These are phyloP conservation scores for Melanotaenia parkinsoni DNA, from an alignment of 2,797 vertebrate genomes.

Conservation along the genomic window DNA sequence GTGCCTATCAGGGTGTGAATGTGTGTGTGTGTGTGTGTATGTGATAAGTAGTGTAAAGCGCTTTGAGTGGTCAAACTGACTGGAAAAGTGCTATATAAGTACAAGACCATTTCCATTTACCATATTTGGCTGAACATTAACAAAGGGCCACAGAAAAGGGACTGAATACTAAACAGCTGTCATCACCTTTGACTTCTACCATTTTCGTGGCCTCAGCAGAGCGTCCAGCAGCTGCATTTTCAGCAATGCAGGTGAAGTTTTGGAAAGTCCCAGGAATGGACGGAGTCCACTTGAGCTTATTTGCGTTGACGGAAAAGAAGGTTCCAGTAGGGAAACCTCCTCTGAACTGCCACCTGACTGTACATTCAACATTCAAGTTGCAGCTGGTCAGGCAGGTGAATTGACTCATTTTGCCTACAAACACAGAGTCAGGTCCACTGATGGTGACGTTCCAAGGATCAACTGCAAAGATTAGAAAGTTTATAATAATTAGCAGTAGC, in stretches of 20 bases:
- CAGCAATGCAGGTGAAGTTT: constrained; percentile 61
- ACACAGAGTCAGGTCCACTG: constrained; percentile 40
- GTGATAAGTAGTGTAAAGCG: too few species aligned
- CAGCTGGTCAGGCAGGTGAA: constrained; percentile 56
- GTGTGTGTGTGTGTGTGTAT: too few species aligned
- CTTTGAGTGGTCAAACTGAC: too few species aligned
- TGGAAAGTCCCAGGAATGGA: constrained; percentile 38
- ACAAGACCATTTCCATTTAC: too few species aligned
- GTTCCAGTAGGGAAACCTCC: constrained; percentile 36
- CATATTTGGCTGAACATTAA: not conserved
- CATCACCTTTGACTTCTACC: constrained; percentile 55
- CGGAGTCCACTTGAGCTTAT: constrained; percentile 52
- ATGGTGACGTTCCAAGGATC: constrained; percentile 57
- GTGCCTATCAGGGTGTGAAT: too few species aligned
- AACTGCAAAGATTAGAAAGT: constrained; percentile 18
- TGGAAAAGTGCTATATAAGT: too few species aligned
- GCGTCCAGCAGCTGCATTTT: constrained; percentile 44
- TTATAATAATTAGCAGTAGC: not conserved
- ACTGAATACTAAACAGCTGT: not conserved
- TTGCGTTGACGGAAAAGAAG: constrained; percentile 35
- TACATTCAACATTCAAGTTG: constrained; percentile 51
- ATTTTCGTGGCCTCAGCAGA: constrained; percentile 50
- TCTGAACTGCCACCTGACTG: constrained; percentile 48
- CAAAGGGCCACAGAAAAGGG: not conserved
- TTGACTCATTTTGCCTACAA: constrained; percentile 14